Conservation (phyloP, 1,140 invertebrate genomes). For the Anastrepha obliqua region DNA sequence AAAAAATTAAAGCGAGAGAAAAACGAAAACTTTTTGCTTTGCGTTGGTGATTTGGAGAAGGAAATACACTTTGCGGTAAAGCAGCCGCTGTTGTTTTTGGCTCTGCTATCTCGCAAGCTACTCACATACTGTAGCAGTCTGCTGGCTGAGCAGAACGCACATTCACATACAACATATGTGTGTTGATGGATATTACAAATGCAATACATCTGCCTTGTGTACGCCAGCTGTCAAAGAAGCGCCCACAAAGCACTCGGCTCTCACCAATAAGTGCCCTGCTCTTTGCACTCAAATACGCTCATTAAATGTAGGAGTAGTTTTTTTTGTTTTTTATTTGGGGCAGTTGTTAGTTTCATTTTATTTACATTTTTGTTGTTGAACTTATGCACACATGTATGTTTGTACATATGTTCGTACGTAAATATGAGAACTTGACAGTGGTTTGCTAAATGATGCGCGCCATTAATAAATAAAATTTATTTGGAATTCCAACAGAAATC, state of each 20-base stretch:
- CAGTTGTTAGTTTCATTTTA: slow-evolving; percentile 1
- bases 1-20: not conserved
- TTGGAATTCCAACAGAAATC: slow-evolving; percentile 12
- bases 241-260: slow-evolving; percentile 2
- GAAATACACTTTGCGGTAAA: no score
- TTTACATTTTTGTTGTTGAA: slow-evolving; percentile 11
- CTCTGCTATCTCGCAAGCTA: no score
- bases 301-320: not conserved
- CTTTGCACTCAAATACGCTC: not conserved
- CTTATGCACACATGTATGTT: not conserved
- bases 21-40: no score
- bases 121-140: no score
- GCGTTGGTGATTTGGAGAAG: no score
- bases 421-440: not conserved
- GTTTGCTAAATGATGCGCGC: slow-evolving; percentile 13
- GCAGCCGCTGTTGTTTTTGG: no score
- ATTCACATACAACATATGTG: not conserved
- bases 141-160: no score
- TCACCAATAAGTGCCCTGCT: not conserved
- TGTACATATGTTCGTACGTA: not conserved
- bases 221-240: slow-evolving; percentile 25
- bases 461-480: slow-evolving; percentile 9
- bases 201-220: not conserved
- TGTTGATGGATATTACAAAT: not conserved
- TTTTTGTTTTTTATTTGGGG: not conserved